Conservation (phyloP, 2,888 invertebrate species). For the Dugesia japonica region DNA sequence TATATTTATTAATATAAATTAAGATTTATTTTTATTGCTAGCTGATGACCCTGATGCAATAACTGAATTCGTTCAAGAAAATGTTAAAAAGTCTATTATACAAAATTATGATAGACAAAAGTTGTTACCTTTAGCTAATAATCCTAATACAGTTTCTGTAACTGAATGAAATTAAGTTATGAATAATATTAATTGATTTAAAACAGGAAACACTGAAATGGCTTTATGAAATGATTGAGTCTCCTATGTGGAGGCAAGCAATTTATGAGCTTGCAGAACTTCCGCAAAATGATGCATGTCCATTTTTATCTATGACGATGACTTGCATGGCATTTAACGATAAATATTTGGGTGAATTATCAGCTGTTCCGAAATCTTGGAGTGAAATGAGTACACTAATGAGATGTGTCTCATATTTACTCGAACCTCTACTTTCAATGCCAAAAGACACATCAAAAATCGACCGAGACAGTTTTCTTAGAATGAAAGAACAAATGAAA, state of each 20-base stretch:
- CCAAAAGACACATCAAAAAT: neutral
- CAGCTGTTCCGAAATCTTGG: slow-evolving; percentile 32
- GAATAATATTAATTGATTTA: too few relatives aligned
- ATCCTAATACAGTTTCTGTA: neutral
- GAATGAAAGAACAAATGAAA: neutral
- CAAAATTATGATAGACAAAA: neutral
- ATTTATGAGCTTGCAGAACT: slow-evolving; percentile 30
- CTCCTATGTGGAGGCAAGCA: slow-evolving; percentile 30
- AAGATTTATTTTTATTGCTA: neutral
- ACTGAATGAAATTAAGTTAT: too few relatives aligned
- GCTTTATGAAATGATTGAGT: slow-evolving; percentile 30
- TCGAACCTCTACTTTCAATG: slow-evolving; percentile 24
- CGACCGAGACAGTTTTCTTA: neutral
- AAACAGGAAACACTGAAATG: slow-evolving; percentile 25
- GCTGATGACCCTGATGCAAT: neutral
- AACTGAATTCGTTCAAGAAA: neutral
- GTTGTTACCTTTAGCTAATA: neutral
- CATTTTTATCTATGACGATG: slow-evolving; percentile 31
- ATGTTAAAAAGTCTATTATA: neutral
- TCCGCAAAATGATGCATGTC: slow-evolving; percentile 31
- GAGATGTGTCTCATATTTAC: slow-evolving; percentile 24
- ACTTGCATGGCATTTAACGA: slow-evolving; percentile 33
- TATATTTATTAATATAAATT: neutral
- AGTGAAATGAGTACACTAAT: slow-evolving; percentile 28
- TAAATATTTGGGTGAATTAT: slow-evolving; percentile 26